phyloP scores from a whole-genome alignment of 2,113 vertebrate species.

The Urocolius indicus region DNA sequence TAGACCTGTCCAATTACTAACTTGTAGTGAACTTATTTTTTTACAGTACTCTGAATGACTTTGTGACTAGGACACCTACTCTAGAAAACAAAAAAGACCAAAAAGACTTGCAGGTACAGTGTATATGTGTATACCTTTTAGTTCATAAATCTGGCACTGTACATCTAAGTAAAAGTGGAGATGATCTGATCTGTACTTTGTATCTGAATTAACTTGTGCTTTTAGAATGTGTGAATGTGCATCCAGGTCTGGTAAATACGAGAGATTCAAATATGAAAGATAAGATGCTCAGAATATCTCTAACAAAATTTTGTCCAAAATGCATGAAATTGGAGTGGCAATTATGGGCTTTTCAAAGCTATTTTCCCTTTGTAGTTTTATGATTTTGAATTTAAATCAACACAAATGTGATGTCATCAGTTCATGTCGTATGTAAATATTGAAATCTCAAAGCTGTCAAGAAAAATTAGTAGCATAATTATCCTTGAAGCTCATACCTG shows the following conservation, averaged over 20 bases:
- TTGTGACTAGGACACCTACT: conserved; percentile 89
- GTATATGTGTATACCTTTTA: neutral
- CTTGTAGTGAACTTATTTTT: neutral
- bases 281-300: neutral
- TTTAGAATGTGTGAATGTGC: neutral
- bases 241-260: neutral
- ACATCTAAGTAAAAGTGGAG: neutral
- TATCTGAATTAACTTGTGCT: neutral
- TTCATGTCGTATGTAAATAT: neutral
- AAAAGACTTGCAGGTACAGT: conserved; percentile 90
- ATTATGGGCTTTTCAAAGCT: neutral
- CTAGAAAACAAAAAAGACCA: conserved; percentile 95
- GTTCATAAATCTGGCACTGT: neutral
- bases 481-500: neutral
- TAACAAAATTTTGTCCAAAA: neutral
- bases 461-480: neutral
- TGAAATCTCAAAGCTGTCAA: neutral
- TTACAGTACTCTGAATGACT: conserved; percentile 91
- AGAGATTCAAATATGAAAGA: neutral
- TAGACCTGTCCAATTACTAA: neutral
- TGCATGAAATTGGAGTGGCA: neutral
- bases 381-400: neutral
- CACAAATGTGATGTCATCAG: neutral
- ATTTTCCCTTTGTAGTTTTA: neutral
- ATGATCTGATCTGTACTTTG: neutral